These are phyloP conservation scores for Metopia argyrocephala DNA, from an alignment of 2,888 invertebrate genomes.

Conservation along the genomic window DNA sequence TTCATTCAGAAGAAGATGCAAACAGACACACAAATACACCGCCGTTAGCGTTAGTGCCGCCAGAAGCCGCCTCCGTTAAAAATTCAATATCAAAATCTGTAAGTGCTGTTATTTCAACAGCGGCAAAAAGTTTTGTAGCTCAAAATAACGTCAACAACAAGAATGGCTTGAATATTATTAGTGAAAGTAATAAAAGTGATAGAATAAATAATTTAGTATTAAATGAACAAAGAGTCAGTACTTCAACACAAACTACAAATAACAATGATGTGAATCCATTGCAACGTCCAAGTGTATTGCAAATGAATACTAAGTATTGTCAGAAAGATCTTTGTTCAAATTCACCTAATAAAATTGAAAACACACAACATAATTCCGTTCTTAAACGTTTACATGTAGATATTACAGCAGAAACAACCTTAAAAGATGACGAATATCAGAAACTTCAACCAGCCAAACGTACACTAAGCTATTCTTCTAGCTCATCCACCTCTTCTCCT, in stretches of 20 bases:
- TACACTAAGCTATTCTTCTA: slow-evolving; percentile 23
- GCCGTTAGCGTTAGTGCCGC: slow-evolving; percentile 77
- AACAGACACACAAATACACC: slow-evolving; percentile 67
- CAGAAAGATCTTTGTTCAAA: slow-evolving; percentile 17
- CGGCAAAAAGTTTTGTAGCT: slow-evolving; percentile 71
- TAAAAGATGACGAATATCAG: slow-evolving; percentile 11
- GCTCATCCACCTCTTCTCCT: background rate
- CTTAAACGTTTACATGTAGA: slow-evolving; percentile 62
- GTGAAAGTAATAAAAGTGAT: slow-evolving; percentile 62
- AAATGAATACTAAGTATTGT: slow-evolving; percentile 43
- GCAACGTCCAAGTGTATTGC: slow-evolving; percentile 61
- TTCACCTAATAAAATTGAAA: slow-evolving; percentile 14
- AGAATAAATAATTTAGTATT: background rate
- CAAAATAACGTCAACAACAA: slow-evolving; percentile 67
- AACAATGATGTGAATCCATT: background rate
- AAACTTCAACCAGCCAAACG: slow-evolving; percentile 57
- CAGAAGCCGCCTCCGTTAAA: slow-evolving; percentile 76
- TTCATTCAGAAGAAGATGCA: slow-evolving; percentile 55
- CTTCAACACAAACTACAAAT: slow-evolving; percentile 8
- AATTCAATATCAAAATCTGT: slow-evolving; percentile 78
- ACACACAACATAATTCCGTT: slow-evolving; percentile 54
- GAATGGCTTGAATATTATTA: slow-evolving; percentile 2
- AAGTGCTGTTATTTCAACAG: slow-evolving; percentile 75
- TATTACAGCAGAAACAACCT: background rate
- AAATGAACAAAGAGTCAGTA: slow-evolving; percentile 25